Base-by-base conservation (phyloP, 2,797 vertebrate species). In the Lateolabrax maculatus region DNA sequence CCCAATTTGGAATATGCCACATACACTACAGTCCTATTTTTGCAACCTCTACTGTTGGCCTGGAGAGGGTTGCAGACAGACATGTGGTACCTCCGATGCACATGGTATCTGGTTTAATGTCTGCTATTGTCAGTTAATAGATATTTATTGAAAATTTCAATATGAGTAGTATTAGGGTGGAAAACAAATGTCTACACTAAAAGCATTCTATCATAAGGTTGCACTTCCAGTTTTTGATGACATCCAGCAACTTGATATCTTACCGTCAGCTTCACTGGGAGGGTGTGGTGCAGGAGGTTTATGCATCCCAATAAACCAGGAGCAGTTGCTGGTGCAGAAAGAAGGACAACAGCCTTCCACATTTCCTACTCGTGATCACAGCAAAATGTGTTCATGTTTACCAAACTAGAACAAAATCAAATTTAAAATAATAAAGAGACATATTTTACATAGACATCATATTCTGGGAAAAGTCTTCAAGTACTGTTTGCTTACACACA, bases 391-490 rank as follows among this genome's bases (percentile, higher is more conserved):
- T 39, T 41, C 51, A 19, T 15, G 13, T 19, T 23, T 3, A 1
- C 29, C 21, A 3, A 13, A 9, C 31, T 11, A 37, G 27, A 13
- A 15, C 27, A 13, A 36, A 31, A 53, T 34, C 31, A 34, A 3
- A 34, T 60, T 29, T 6, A 2, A 71, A 27, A 56, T 21, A 36
- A 15, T 18, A n/a, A n/a, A n/a, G n/a, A n/a, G n/a, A n/a, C 10
- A 19, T 3, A 49, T 79, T 29, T 19, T 39, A 34, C 49, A 70
- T 6, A 41, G 19, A 46, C 37, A 44, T 66, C 27, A 15, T 46
- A 46, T 46, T 61, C 37, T 71, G 7, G 56, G 25, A 6, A 19
- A n/a, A 62, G 21, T 29, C 46, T 69, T 78, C 4, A 29, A 63
- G 21, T 0, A 16, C 44, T 19, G 23, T 9, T 23, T 23, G 27